Percentiles rank a stretch among this genome's conserved stretches.
phyloP scores from a whole-genome alignment of 2,113 vertebrate genomes.

The Dolichotis patagonum region DNA sequence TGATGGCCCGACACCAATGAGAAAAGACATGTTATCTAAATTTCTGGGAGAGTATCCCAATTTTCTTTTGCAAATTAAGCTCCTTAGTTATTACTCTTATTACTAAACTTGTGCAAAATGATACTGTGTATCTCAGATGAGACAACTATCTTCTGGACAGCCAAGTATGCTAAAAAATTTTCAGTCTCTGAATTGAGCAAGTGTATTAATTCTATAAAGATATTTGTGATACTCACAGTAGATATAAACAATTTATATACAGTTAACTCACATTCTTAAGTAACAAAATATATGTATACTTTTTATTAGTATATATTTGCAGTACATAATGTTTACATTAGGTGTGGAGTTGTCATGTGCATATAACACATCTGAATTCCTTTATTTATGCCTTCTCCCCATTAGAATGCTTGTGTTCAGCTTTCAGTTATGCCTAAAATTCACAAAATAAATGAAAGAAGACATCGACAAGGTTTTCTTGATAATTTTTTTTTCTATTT shows the following conservation, averaged over 20 bases:
- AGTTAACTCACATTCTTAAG: not conserved
- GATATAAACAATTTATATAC: not conserved
- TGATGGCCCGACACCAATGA: not conserved
- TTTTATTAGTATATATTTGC: not conserved
- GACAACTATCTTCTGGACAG: conserved; percentile 21
- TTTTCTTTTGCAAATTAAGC: conserved; percentile 44
- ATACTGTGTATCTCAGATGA: not conserved
- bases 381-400: not conserved
- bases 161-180: not conserved
- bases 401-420: not conserved
- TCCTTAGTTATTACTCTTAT: conserved; percentile 28
- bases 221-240: not conserved
- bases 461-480: not conserved
- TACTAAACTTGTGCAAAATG: not conserved
- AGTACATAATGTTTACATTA: not conserved
- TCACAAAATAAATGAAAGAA: not conserved
- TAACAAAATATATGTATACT: not conserved
- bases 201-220: not conserved
- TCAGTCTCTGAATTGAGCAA: not conserved
- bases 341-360: not conserved
- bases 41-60: not conserved
- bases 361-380: not conserved
- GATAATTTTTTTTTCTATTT: not conserved
- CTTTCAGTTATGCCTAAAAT: not conserved
- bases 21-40: not conserved